Evolutionary conservation across 2,888 invertebrate genomes (phyloP), one percentile per base, ranked within the genome.

Genomic region (Terebella lapidaria): DNA sequence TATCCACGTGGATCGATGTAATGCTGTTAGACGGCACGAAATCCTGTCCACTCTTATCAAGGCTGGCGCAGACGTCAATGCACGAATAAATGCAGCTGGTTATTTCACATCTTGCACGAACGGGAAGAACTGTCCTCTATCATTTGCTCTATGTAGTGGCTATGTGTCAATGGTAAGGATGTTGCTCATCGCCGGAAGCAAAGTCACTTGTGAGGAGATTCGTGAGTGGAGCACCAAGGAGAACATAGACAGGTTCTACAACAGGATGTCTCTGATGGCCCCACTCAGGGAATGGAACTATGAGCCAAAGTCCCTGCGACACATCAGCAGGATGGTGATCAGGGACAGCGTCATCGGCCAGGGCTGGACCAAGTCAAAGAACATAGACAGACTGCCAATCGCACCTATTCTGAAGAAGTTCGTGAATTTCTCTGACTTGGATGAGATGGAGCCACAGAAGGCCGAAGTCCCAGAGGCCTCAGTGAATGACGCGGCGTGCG

Each of bases 41-140:
- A 49, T 62, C 22, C 20, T 60, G 27, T 47, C 57, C 22, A 18
- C n/a, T n/a, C 49, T 62, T 26, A 25, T 62, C n/a, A 35, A 60
- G 15, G 56, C 62, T 20, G 28, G 42, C n/a, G 62, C 60, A 5
- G 54, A 62, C 45, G 57, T 60, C 54, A 62, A 62, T 45, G 4
- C 10, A 2, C 29, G 54, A 18, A 5, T 57, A 15, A 60, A 30
- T 10, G 27, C 22, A 18, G 54, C 57, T 25, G 60, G 62, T 29
- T 57, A 57, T 35, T 62, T 62, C 60, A 60, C 60, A 2, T 22
- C 54, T 30, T 53, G 52, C 47, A 62, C 60, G 22, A 61, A 61
- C 47, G 62, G 62, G 22, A 51, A 28, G 20, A 62, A 62, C 57
- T 60, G 62, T 22, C 57, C 60, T 15, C 60, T 62, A 29, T 62